phyloP scores from a whole-genome alignment of 2,888 invertebrate genomes.

The Lacanobia oleracea region DNA sequence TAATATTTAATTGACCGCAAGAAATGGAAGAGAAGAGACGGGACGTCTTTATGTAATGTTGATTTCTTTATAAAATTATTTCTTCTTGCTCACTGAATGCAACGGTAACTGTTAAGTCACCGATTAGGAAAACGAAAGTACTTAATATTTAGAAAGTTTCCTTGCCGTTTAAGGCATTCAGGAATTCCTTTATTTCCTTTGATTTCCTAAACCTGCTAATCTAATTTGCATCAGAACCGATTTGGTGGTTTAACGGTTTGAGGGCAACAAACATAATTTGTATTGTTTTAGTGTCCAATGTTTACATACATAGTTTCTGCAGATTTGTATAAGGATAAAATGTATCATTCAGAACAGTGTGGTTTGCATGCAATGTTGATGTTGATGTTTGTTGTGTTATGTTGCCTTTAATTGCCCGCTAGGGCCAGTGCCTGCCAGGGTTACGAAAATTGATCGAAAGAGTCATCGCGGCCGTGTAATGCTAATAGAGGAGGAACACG shows the following conservation, averaged over 20 bases:
- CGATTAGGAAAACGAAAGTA: not conserved
- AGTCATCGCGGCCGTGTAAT: too few species aligned
- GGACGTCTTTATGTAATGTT: not conserved
- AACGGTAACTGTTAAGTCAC: too few species aligned
- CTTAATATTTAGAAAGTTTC: not conserved
- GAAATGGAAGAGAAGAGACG: not conserved
- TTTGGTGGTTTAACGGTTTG: not conserved
- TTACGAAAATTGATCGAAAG: too few species aligned
- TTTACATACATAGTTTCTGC: not conserved
- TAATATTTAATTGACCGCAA: not conserved
- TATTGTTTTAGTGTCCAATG: too few species aligned
- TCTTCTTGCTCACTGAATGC: not conserved
- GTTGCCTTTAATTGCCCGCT: too few species aligned
- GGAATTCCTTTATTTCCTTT: too few species aligned
- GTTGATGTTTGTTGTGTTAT: too few species aligned
- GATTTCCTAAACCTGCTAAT: too few species aligned
- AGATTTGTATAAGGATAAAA: not conserved
- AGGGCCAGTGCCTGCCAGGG: too few species aligned
- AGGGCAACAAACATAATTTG: not conserved
- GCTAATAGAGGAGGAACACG: too few species aligned
- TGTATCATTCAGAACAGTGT: not conserved
- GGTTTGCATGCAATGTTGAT: too few species aligned
- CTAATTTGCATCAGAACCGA: not conserved
- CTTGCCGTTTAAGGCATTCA: too few species aligned
- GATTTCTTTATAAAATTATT: not conserved